Evolutionary conservation across 2,888 invertebrate genomes (phyloP).

Genomic region (Drosophila seclusa): DNA sequence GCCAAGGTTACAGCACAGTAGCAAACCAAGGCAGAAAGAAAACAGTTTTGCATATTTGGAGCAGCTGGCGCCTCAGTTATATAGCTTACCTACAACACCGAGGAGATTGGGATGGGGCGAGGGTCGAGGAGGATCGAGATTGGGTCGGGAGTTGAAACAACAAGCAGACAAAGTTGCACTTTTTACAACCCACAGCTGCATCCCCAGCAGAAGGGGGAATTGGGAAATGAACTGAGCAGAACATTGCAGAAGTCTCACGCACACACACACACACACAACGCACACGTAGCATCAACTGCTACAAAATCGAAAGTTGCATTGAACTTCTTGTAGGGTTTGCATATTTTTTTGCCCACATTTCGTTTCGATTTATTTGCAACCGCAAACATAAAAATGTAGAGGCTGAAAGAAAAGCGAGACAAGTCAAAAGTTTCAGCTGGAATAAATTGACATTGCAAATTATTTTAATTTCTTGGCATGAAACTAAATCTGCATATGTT

Average conservation of each 20-base stretch:
- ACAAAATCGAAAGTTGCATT: slow-evolving; percentile 58
- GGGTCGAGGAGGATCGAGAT: background rate
- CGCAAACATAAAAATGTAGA: slow-evolving; percentile 14
- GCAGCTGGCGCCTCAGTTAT: slow-evolving; percentile 36
- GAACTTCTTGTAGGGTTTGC: slow-evolving; percentile 34
- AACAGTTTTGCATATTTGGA: slow-evolving; percentile 47
- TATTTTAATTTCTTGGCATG: background rate
- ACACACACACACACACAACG: background rate
- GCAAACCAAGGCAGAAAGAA: background rate
- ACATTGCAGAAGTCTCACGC: slow-evolving; percentile 10
- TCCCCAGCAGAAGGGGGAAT: background rate
- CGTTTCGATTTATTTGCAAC: slow-evolving; percentile 27
- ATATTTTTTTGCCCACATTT: slow-evolving; percentile 12
- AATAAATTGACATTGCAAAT: background rate
- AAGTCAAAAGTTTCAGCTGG: background rate
- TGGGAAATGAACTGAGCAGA: slow-evolving; percentile 23
- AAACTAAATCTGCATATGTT: slow-evolving; percentile 1
- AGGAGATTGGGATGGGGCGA: background rate
- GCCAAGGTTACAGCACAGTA: slow-evolving; percentile 48
- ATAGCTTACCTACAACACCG: slow-evolving; percentile 2
- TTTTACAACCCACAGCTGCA: slow-evolving; percentile 58
- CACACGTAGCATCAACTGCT: slow-evolving; percentile 22
- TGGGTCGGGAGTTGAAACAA: slow-evolving; percentile 25
- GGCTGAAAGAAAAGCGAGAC: background rate
- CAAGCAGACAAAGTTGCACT: slow-evolving; percentile 71